Base-by-base conservation (phyloP, 1,140 invertebrate genomes). In the Thrips palmi region DNA sequence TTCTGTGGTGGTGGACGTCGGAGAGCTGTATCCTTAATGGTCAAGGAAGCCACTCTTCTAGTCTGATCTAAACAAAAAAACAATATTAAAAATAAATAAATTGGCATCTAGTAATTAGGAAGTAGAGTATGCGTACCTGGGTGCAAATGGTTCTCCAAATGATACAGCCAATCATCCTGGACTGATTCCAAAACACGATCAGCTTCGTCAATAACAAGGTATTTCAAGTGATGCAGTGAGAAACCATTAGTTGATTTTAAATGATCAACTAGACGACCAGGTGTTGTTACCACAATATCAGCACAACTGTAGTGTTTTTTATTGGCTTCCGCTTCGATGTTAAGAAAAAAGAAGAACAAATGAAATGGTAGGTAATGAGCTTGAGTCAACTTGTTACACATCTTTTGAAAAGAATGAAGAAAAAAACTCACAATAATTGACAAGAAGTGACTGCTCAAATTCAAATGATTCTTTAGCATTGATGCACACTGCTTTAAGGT, bases 161-260 rank as follows among this genome's bases (percentile, higher is more conserved):
- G 70, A 50, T 75, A 66, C 2, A 93, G 59, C 87, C 86, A 93
- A 52, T 91, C 78, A 49, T 84, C 76, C 55, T 92, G 78, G 15
- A 89, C 68, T 49, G 85, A 79, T 47, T 93, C 84, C 59, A 92
- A 76, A 43, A 91, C 77, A 45, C 85, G 65, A 62, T 98, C 93
- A 8, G 92, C 92, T 66, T 98, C 92, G 59, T 98, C 93, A 37
- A 96, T 82, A 1, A 96, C 74, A 33, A 97, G 58, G 62, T 83
- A 94, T 52, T 76, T 65, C 0, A 97, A 62, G 47, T 72, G 53
- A 46, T 71, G 64, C 11, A 97, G 59, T 44, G 71, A 70, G 57
- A 97, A 91, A n/a, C 86, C 87, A 49, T 72, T 55, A 1, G 87
- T 93, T 39, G 72, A 71, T 56, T 77, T 73, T 37, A 97, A 64